Evolutionary conservation across 92 coral and sea anemone species (phyloP).

Genomic region (Parazoanthus atlanticus): DNA sequence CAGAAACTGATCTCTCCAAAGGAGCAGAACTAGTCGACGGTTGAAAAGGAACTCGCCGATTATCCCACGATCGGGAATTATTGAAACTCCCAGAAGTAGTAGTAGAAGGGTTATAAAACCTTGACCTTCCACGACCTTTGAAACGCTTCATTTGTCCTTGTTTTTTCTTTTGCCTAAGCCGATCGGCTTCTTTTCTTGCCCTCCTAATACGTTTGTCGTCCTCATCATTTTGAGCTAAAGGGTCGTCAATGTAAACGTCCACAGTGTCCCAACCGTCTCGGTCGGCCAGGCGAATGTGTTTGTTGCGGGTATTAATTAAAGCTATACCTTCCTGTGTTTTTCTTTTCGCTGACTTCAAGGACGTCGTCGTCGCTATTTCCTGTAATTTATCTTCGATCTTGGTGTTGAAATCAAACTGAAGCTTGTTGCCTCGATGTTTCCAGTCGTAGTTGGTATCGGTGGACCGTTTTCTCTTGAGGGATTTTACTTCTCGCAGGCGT

Average conservation of each 20-base stretch:
- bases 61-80: neutral
- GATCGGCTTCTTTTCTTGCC: neutral
- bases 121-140: neutral
- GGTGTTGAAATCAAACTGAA: neutral
- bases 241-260: neutral
- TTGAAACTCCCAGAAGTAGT: too few species aligned
- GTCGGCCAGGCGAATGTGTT: neutral
- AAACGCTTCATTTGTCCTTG: neutral
- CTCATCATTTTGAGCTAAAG: neutral
- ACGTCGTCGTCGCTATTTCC: neutral
- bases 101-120: neutral
- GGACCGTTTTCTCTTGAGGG: neutral
- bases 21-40: neutral
- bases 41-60: neutral
- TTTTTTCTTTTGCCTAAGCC: neutral
- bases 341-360: neutral
- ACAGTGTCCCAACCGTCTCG: conserved; percentile 2
- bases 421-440: neutral
- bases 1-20: neutral
- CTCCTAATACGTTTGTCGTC: neutral
- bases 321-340: neutral
- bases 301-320: neutral
- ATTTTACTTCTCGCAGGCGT: too few species aligned
- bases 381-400: neutral
- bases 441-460: neutral